Base-by-base conservation (phyloP, 1,140 invertebrate species). In the Achatina immaculata region DNA sequence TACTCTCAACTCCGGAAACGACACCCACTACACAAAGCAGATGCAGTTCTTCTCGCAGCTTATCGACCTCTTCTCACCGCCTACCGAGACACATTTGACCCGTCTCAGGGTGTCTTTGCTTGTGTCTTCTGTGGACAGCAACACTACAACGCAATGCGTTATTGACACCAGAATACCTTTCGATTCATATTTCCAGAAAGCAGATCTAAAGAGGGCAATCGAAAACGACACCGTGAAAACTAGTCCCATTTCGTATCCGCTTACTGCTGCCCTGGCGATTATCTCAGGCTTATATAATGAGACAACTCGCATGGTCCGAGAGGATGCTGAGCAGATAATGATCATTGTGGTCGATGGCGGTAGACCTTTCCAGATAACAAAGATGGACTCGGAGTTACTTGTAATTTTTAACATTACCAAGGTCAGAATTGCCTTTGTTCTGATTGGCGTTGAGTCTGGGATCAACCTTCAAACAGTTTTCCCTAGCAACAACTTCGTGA, bases 31-130 rank as follows among this genome's bases (percentile, higher is more conserved):
- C 48, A 55, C 9, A 2, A 55, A 75, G 28, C 48, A 55, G 31
- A 62, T 58, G 73, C n/a, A 36, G 7, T 62, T 75, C 55, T 75
- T 75, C 48, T 75, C 73, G 9, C 34, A 62, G 48, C 55, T 75
- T 1, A 28, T 75, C 3, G 73, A 75, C 34, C 45, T 75, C 6
- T 75, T 75, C n/a, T 34, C 45, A 11, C 48, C 48, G 7, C 34
- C 73, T 1, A 21, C n/a, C 1, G 73, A 75, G 28, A 42, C 9
- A 1, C 36, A 4, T 24, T 19, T 62, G 19, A 55, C 73, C 6
- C 43, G 73, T 14, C n/a, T 75, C 6, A 75, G 73, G 34, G 48
- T 62, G 38, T 43, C 48, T n/a, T 1, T 55, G 43, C 43, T 55
- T 9, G 73, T 28, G 28, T 72, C 69, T 21, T 40, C 42, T 40